phyloP scores from a whole-genome alignment of 2,113 vertebrate species.

The Apodemus speciosus region DNA sequence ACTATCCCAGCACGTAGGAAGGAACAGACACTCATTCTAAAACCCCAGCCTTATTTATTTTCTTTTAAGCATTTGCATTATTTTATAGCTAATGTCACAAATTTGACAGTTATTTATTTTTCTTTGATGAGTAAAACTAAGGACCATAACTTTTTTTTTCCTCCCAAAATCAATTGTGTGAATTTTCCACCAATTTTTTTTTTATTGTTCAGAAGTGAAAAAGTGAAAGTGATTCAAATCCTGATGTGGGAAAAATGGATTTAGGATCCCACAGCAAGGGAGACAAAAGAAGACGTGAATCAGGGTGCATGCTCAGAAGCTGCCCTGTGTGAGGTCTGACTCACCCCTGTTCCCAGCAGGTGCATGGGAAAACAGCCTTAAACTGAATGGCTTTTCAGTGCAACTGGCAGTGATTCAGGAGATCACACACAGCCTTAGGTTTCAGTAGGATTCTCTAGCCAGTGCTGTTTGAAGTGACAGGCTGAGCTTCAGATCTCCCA shows the following conservation, averaged over 20 bases:
- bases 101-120: background rate
- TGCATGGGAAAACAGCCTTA: background rate
- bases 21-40: background rate
- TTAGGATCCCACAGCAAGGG: background rate
- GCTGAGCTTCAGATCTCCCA: background rate
- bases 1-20: accelerated
- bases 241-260: background rate
- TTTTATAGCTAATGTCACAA: background rate
- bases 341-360: background rate
- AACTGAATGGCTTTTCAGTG: background rate
- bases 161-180: background rate
- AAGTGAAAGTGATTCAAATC: background rate
- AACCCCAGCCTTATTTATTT: too few relatives aligned
- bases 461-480: background rate
- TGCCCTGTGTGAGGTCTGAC: background rate
- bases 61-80: background rate
- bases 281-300: background rate
- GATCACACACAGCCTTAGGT: background rate
- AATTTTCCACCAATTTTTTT: background rate
- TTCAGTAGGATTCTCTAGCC: background rate
- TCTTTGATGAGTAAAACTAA: background rate
- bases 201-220: background rate
- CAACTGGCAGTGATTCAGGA: background rate
- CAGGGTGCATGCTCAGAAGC: background rate
- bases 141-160: background rate